Evolutionary conservation across 1,140 invertebrate species (phyloP), one percentile per base, ranked within the genome.

Genomic region (Bactericera cockerelli): DNA sequence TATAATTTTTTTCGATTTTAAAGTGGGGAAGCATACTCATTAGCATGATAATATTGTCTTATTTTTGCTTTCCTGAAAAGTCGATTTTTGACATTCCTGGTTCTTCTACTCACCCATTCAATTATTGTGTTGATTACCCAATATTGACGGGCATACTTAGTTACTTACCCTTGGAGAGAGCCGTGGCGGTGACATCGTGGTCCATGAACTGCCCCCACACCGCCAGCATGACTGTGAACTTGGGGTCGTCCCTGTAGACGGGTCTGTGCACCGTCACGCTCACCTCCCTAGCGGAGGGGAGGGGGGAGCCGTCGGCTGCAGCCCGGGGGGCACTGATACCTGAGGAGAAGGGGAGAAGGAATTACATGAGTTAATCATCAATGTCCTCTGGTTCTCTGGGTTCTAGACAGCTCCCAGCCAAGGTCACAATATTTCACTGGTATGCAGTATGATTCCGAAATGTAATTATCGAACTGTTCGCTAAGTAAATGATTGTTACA

Each of bases 131-230:
- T n/a, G n/a, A n/a, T n/a, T n/a, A n/a, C n/a, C n/a, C n/a, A n/a
- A n/a, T n/a, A n/a, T n/a, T n/a, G n/a, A n/a, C n/a, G n/a, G n/a
- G n/a, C n/a, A n/a, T n/a, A n/a, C n/a, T n/a, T n/a, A n/a, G n/a
- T n/a, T 57, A 11, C 59, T 61, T 65, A 66, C 81, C 80, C 64
- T 83, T 80, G 62, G 77, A 87, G 2, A 87, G 67, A 0, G 86
- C 87, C 0, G 87, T 91, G 1, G 84, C 83, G 0, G 86, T 89
- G 24, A 98, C 81, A 66, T 98, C 95, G 67, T 98, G 95, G 70
- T 98, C 94, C 14, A 97, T 65, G 70, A 98, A 97, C 74, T 98
- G 94, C 1, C 94, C 93, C 81, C 92, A 98, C 10, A 88, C 84
- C 0, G 86, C 85, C 49, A 88, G 66, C 83, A 89, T 86, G 0